phyloP scores from a whole-genome alignment of 2,113 vertebrate genomes.

The Macquaria ambigua region DNA sequence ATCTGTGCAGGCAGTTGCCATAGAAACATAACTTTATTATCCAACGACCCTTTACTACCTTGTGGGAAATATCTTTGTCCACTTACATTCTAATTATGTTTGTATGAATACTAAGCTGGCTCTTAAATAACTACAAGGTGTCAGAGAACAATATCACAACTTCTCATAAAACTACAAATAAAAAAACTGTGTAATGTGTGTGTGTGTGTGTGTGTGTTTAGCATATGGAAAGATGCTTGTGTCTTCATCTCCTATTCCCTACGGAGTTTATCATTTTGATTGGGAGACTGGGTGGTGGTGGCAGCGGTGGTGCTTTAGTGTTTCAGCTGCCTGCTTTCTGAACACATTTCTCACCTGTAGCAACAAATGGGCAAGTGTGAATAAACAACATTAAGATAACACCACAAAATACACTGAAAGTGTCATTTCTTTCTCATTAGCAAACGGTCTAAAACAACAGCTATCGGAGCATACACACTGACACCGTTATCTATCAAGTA shows the following conservation, averaged over 20 bases:
- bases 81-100: slow-evolving; percentile 73
- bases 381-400: slow-evolving; percentile 21
- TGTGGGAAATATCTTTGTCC: slow-evolving; percentile 76
- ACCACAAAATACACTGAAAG: not conserved
- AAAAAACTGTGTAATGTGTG: not conserved
- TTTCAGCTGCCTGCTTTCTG: slow-evolving; percentile 8
- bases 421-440: slow-evolving; percentile 16
- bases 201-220: slow-evolving; percentile 37
- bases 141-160: slow-evolving; percentile 55
- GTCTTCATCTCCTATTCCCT: not conserved
- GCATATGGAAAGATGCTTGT: not conserved
- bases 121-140: slow-evolving; percentile 58
- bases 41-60: slow-evolving; percentile 75
- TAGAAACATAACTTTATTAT: slow-evolving; percentile 83
- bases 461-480: not conserved
- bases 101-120: slow-evolving; percentile 66
- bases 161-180: slow-evolving; percentile 28
- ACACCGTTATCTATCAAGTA: not conserved
- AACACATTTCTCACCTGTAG: slow-evolving; percentile 32
- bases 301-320: not conserved
- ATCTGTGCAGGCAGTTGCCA: slow-evolving; percentile 75
- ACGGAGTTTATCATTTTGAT: slow-evolving; percentile 19
- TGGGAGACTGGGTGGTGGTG: not conserved
- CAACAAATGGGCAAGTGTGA: slow-evolving; percentile 11
- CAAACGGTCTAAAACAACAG: slow-evolving; percentile 14